A percentile compares a stretch with the other conserved stretches of the same genome.
These are phyloP conservation scores for Upupa epops DNA, from an alignment of 2,113 vertebrate species.

Conservation along the genomic window DNA sequence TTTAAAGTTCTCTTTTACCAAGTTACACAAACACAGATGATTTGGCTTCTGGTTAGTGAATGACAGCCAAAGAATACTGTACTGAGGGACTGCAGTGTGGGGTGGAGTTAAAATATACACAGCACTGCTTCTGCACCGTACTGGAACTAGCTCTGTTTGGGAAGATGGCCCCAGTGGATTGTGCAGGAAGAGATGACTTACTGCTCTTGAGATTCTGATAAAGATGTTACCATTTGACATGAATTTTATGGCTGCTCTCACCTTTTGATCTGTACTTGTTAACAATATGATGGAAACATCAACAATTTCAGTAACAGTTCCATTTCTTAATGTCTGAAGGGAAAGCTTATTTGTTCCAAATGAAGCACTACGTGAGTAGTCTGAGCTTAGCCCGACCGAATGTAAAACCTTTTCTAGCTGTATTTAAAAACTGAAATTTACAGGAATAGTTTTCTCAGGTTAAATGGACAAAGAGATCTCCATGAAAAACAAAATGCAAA, in stretches of 20 bases:
- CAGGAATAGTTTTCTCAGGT: neutral
- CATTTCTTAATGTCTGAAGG: neutral
- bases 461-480: neutral
- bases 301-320: neutral
- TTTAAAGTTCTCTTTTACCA: constrained; percentile 39
- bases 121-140: neutral
- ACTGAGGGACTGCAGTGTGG: neutral
- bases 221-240: neutral
- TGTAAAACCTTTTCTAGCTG: no score
- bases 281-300: neutral
- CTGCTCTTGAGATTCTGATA: neutral
- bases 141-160: neutral
- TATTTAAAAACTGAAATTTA: no score
- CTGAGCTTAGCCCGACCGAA: neutral
- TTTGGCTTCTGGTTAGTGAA: constrained; percentile 48
- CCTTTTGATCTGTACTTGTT: neutral
- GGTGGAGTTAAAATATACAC: neutral
- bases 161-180: neutral
- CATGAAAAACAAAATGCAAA: neutral
- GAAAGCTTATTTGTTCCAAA: neutral
- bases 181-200: neutral
- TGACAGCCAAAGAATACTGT: constrained; percentile 20
- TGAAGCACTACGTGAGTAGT: neutral
- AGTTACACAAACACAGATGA: constrained; percentile 52
- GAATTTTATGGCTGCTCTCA: neutral